These are phyloP conservation scores for Conus ventricosus DNA, from an alignment of 1,140 invertebrate genomes.

Conservation along the genomic window DNA sequence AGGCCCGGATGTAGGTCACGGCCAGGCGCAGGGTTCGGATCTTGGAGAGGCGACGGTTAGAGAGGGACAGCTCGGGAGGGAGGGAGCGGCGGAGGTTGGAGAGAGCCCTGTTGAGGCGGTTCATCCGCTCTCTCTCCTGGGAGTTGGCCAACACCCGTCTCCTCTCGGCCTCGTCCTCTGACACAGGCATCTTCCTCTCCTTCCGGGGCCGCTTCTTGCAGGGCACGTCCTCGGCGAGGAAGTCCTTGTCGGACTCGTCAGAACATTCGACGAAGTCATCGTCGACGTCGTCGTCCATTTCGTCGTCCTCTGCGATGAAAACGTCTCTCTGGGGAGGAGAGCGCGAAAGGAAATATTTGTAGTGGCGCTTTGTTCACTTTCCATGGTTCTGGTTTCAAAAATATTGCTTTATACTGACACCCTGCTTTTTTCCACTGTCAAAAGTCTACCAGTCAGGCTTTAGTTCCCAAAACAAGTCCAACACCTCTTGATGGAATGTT, in stretches of 20 bases:
- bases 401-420: background rate
- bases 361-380: background rate
- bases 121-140: conserved; percentile 91
- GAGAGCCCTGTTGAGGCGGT: conserved; percentile 97
- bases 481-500: background rate
- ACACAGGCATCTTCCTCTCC: conserved; percentile 38
- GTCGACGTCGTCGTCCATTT: background rate
- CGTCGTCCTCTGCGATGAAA: background rate
- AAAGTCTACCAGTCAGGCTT: background rate
- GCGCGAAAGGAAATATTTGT: too few species aligned
- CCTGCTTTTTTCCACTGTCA: background rate
- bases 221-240: background rate
- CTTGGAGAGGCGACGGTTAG: conserved; percentile 95
- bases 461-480: too few species aligned
- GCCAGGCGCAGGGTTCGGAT: conserved; percentile 96
- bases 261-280: background rate
- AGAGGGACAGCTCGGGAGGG: conserved; percentile 95
- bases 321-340: background rate
- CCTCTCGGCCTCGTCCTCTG: conserved; percentile 52
- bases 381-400: background rate
- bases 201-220: background rate
- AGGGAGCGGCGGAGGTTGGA: conserved; percentile 80
- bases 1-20: conserved; percentile 97
- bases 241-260: background rate
- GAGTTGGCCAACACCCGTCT: conserved; percentile 53